Conservation (phyloP, 2,888 invertebrate genomes). For the Osmoderma eremita region DNA sequence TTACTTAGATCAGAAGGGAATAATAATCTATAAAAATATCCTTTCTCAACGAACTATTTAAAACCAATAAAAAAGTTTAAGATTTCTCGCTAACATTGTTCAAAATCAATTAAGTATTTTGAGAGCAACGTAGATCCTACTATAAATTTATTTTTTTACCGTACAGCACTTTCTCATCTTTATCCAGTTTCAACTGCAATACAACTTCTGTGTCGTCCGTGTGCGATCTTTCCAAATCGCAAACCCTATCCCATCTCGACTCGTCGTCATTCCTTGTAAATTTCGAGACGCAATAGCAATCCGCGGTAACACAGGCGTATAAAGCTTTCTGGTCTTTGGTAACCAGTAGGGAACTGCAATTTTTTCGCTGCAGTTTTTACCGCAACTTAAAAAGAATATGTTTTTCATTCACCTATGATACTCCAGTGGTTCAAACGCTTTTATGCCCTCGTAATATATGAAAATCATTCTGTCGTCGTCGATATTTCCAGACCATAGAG, state of each 20-base stretch:
- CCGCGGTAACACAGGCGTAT: constrained; percentile 76
- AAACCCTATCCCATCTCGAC: constrained; percentile 70
- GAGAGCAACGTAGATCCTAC: too few species aligned
- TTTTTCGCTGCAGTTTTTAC: constrained; percentile 44
- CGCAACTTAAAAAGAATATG: constrained; percentile 42
- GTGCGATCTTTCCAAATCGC: constrained; percentile 72
- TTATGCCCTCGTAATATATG: constrained; percentile 69
- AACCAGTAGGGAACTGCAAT: constrained; percentile 73
- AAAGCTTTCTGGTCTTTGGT: constrained; percentile 73
- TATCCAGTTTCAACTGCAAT: constrained; percentile 84
- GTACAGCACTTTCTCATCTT: constrained; percentile 81
- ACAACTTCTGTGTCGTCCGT: constrained; percentile 80
- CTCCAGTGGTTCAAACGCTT: constrained; percentile 67
- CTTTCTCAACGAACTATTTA: too few species aligned
- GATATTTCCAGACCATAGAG: constrained; percentile 85
- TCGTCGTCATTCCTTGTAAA: constrained; percentile 63
- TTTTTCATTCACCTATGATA: constrained; percentile 67
- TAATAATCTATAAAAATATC: too few species aligned
- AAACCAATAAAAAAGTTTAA: too few species aligned
- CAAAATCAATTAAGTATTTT: too few species aligned
- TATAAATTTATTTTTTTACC: constrained; percentile 64
- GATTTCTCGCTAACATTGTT: too few species aligned
- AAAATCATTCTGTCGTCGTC: constrained; percentile 79
- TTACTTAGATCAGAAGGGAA: too few species aligned
- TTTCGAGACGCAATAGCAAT: constrained; percentile 68